These are phyloP conservation scores for Arion vulgaris DNA, from an alignment of 1,140 invertebrate genomes.

Conservation along the genomic window DNA sequence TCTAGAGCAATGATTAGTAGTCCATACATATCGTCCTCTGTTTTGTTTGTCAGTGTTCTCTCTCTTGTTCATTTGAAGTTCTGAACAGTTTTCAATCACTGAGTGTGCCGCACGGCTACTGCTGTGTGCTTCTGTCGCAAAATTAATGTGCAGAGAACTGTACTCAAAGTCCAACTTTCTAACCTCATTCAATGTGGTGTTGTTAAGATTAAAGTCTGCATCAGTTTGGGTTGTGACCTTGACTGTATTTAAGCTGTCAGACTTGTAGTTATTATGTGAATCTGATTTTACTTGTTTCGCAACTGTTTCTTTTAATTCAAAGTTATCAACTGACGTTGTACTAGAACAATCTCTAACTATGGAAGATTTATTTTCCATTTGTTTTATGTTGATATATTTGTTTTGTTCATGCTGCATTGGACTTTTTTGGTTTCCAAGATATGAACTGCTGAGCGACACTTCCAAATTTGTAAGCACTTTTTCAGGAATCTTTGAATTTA, in stretches of 20 bases:
- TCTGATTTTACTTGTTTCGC: no score
- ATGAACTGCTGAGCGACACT: constrained; percentile 20
- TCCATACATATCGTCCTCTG: constrained; percentile 52
- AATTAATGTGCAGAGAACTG: not conserved
- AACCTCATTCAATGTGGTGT: not conserved
- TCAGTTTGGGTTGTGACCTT: no score
- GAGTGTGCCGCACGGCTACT: not conserved
- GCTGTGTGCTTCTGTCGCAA: not conserved
- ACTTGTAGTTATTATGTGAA: no score
- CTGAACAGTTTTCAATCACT: not conserved
- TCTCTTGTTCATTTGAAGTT: not conserved
- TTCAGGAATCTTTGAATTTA: not conserved
- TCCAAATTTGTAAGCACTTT: not conserved
- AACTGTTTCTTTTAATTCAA: not conserved
- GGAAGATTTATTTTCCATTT: not conserved
- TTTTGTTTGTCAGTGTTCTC: not conserved
- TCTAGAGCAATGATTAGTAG: constrained; percentile 55
- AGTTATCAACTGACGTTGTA: not conserved
- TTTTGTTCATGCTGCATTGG: not conserved
- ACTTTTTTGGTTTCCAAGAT: not conserved
- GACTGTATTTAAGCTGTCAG: no score
- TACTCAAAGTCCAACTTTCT: not conserved
- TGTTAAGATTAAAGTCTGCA: not conserved
- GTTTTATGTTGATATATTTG: not conserved
- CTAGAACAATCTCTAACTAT: not conserved